Evolutionary conservation across 2,888 invertebrate species (phyloP).

Genomic region (Acrocera orbiculus): DNA sequence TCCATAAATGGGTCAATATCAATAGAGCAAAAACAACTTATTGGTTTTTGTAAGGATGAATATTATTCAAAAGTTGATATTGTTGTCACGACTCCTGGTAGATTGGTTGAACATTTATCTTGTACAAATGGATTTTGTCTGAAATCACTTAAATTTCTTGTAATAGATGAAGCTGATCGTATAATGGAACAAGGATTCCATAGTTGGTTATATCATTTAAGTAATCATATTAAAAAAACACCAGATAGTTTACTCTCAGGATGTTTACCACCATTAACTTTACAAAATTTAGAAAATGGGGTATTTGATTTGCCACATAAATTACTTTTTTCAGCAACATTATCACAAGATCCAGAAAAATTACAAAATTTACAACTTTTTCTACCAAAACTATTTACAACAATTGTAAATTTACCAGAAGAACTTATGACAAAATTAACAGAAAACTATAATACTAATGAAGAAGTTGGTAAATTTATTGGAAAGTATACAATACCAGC

Average conservation of each 20-base stretch:
- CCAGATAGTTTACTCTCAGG: slow-evolving; percentile 36
- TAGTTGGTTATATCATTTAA: slow-evolving; percentile 75
- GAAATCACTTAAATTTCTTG: slow-evolving; percentile 52
- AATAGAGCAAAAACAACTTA: slow-evolving; percentile 47
- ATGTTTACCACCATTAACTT: slow-evolving; percentile 23
- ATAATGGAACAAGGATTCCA: slow-evolving; percentile 82
- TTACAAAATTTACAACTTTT: slow-evolving; percentile 75
- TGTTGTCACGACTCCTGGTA: slow-evolving; percentile 81
- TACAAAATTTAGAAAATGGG: slow-evolving; percentile 19
- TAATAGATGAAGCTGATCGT: slow-evolving; percentile 95
- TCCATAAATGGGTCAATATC: slow-evolving; percentile 49
- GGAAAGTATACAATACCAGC: slow-evolving; percentile 72
- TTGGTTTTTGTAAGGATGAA: slow-evolving; percentile 32
- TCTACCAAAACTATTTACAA: slow-evolving; percentile 80
- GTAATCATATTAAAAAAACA: slow-evolving; percentile 41
- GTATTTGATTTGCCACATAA: slow-evolving; percentile 50
- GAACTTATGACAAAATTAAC: slow-evolving; percentile 15
- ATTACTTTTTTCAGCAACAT: slow-evolving; percentile 90
- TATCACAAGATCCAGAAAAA: slow-evolving; percentile 93
- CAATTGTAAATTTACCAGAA: slow-evolving; percentile 32
- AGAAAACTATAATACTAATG: slow-evolving; percentile 5
- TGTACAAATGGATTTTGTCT: slow-evolving; percentile 63
- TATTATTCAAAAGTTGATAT: slow-evolving; percentile 48
- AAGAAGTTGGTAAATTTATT: slow-evolving; percentile 34
- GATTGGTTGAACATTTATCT: slow-evolving; percentile 80